Evolutionary conservation across 2,888 invertebrate species (phyloP).

Genomic region (Polia nebulosa): DNA sequence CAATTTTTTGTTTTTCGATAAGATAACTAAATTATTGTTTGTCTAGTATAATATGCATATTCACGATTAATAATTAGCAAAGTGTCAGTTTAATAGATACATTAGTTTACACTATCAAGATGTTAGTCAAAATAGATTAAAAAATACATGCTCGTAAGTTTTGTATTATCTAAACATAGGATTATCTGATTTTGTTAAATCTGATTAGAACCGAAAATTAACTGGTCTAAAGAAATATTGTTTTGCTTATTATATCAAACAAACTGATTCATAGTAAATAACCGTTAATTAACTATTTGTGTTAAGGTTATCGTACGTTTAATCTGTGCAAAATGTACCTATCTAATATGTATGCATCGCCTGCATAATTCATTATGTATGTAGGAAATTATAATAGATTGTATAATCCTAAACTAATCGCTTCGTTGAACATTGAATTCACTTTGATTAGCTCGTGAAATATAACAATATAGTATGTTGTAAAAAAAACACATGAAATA

Average conservation of each 20-base stretch:
- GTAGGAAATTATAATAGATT: conserved; percentile 2
- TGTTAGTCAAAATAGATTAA: conserved; percentile 4
- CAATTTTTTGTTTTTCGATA: conserved; percentile 13
- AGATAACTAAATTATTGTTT: conserved; percentile 15
- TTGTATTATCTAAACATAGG: conserved; percentile 4
- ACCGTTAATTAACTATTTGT: conserved; percentile 16
- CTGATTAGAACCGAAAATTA: not conserved
- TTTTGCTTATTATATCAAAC: not conserved
- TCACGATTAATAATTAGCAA: conserved; percentile 21
- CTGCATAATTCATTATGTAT: not conserved
- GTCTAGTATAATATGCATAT: not conserved
- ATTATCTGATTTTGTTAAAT: conserved; percentile 21
- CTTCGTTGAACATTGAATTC: not conserved
- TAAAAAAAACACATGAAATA: not conserved
- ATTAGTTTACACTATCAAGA: conserved; percentile 15
- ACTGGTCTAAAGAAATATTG: not conserved
- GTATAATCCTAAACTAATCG: conserved; percentile 18
- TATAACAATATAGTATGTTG: conserved; percentile 12
- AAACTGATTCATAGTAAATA: not conserved
- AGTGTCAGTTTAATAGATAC: not conserved
- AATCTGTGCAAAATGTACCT: conserved; percentile 21
- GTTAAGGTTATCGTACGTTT: conserved; percentile 6
- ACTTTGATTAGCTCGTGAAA: not conserved
- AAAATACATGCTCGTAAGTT: no score
- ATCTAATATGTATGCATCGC: not conserved